Evolutionary conservation across 2,797 vertebrate genomes (phyloP), one percentile per base, ranked within the genome.

Genomic region (Etheostoma nigrum): DNA sequence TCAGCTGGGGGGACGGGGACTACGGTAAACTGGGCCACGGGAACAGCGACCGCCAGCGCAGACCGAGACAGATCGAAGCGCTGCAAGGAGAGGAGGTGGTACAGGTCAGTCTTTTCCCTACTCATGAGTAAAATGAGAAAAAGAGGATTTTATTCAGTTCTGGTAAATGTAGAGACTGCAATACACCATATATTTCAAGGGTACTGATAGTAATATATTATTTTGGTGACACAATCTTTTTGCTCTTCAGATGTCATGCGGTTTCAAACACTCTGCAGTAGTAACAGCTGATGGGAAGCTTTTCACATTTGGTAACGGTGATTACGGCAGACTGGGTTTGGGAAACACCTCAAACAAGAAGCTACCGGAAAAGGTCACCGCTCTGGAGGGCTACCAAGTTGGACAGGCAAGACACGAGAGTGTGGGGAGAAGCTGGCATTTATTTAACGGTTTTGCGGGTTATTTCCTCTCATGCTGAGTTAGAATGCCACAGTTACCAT

Each of bases 1-100:
- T 96, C 91, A 96, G 96, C 88, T 96, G 96, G 96, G 96, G 96
- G 0, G 96, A 96, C 42, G 96, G 96, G 0, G 95, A 96, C 86
- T 96, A 96, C 55, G 95, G 95, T 3, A 96, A 96, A 53, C 94
- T 96, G 57, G 95, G 96, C 9, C 96, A 96, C 6, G 95, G 96
- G 1, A 96, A 96, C 93, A 96, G 94, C 0, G 96, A 96, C 90
- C 92, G 96, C 23, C 96, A 96, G 84, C 91, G 96, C 3, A 88
- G 96, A 2, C 95, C 96, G 11, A 84, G 95, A 60, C 96, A 96
- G 89, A 96, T 96, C 1, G 96, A 96, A 47, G 95, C 95, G 0
- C 91, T 96, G 68, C 96, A 96, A 52, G 95, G 96, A n/a, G 95
- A 96, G 87, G 96, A 96, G 62, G 94, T 96, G 82, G 93, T 95